Evolutionary conservation across 2,113 vertebrate species (phyloP), one percentile per base, ranked within the genome.

Genomic region (Xiphophorus maculatus): DNA sequence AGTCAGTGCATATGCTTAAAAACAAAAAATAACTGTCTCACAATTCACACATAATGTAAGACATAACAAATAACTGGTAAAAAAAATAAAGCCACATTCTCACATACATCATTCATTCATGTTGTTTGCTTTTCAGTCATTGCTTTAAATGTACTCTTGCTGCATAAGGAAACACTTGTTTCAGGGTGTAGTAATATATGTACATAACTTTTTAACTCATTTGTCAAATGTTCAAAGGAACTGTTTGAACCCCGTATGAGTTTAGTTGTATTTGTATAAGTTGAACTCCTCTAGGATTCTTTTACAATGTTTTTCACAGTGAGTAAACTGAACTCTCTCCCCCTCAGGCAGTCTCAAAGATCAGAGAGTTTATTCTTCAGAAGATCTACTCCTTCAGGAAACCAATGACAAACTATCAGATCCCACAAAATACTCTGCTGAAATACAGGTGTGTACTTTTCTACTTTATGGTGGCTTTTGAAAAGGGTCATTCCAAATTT

Each of bases 321-420:
- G 19, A 25, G 15, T 40, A 14, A 12, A 29, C 5, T 13, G 2
- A n/a, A 2, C 12, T 9, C 25, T 3, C 28, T 27, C 35, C 10
- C 0, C 63, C 12, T 28, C 84, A 98, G 97, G 97, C 97, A 0
- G 96, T 98, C 72, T 93, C 95, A 0, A 98, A 98, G 93, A 97
- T 98, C 90, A 90, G 96, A 3, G 97, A 98, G 77, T 98, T 97
- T 78, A 95, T 97, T 71, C 94, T 98, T 9, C 96, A 97, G 92
- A 98, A 98, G 90, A 97, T 97, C 63, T 97, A 96, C 83, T 97
- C 97, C 2, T 98, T 98, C 90, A 94, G 96, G 79, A 98, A 98
- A 72, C 96, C 97, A 0, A 98, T 98, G 97, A 98, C 97, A 71
- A 98, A 98, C 94, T 98, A 97, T 82, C 97, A 98, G 91, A 97